Evolutionary conservation across 2,797 vertebrate genomes (phyloP), one percentile per base, ranked within the genome.

Genomic region (Manis crassicaudata): DNA sequence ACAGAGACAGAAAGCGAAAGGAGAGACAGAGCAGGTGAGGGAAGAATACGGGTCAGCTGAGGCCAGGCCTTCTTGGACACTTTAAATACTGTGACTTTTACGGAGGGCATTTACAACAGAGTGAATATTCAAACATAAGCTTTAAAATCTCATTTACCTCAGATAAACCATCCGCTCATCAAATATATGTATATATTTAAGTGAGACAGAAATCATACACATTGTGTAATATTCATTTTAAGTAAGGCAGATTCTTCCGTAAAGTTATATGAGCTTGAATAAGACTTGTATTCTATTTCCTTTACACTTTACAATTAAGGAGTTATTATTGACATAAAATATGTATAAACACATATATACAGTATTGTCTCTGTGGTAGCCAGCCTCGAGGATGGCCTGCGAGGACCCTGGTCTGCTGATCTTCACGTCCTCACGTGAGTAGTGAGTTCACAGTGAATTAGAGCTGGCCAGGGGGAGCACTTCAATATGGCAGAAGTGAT

Each of bases 31-130:
- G 0, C 16, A 56, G 58, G 32, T 13, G 32, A 40, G 29, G 84
- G 37, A 29, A 43, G 40, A 54, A 37, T 0, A 5, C 52, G 13
- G 4, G 3, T 20, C 10, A 16, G n/a, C 4, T 12, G 18, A 27
- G 27, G 12, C 1, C n/a, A 50, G 46, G 40, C 16, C 56, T 67
- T 35, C 20, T 18, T 7, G 5, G 25, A 65, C 63, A 35, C 40
- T 40, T 21, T 4, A 23, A 70, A 76, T 20, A 40, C 25, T 56
- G 7, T 27, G 52, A 68, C 67, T 46, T 46, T 72, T 9, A 52
- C 62, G 20, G 46, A 79, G 46, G 65, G 32, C 23, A 43, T 56
- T 82, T 56, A 43, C 13, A 75, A 29, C 65, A 80, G 18, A n/a
- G n/a, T 10, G 35, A 91, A 32, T 37, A 50, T 70, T 3, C 52